These are phyloP conservation scores for Cantharis lateralis DNA, from an alignment of 2,888 invertebrate species.

Conservation along the genomic window DNA sequence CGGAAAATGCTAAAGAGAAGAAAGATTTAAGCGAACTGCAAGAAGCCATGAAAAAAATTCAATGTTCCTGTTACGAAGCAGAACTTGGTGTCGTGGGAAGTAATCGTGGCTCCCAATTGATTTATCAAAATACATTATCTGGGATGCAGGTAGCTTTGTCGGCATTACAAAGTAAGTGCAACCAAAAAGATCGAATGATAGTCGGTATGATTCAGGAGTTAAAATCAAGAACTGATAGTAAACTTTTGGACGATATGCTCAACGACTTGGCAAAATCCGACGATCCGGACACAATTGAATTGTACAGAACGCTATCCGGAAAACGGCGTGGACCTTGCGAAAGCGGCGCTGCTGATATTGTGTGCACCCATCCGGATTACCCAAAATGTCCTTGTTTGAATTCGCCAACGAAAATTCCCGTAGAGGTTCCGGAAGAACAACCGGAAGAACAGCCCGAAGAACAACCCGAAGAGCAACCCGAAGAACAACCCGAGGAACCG, in stretches of 20 bases:
- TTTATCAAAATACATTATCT: slow-evolving; percentile 30
- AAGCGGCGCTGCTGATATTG: neutral
- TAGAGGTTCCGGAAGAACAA: too few relatives aligned
- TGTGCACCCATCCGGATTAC: neutral
- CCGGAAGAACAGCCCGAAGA: too few relatives aligned
- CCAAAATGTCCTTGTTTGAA: neutral
- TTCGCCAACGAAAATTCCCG: neutral
- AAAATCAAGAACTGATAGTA: slow-evolving; percentile 38
- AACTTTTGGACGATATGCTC: slow-evolving; percentile 29
- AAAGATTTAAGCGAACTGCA: slow-evolving; percentile 15
- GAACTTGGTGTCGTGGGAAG: slow-evolving; percentile 20
- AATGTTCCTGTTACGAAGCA: slow-evolving; percentile 34
- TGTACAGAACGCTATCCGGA: neutral
- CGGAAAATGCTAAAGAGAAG: neutral
- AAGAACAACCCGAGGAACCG: too few relatives aligned
- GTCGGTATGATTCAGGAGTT: slow-evolving; percentile 48
- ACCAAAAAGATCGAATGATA: slow-evolving; percentile 49
- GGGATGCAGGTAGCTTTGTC: slow-evolving; percentile 46
- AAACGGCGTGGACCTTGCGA: neutral
- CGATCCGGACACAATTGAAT: neutral
- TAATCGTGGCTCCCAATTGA: slow-evolving; percentile 4
- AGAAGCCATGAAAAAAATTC: slow-evolving; percentile 29
- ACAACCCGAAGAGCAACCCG: neutral
- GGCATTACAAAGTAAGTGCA: slow-evolving; percentile 47
- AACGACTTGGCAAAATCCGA: slow-evolving; percentile 9